Percentiles rank a stretch among this genome's conserved stretches.
These are phyloP conservation scores for Cygnus olor DNA, from an alignment of 2,797 vertebrate species.

Conservation along the genomic window DNA sequence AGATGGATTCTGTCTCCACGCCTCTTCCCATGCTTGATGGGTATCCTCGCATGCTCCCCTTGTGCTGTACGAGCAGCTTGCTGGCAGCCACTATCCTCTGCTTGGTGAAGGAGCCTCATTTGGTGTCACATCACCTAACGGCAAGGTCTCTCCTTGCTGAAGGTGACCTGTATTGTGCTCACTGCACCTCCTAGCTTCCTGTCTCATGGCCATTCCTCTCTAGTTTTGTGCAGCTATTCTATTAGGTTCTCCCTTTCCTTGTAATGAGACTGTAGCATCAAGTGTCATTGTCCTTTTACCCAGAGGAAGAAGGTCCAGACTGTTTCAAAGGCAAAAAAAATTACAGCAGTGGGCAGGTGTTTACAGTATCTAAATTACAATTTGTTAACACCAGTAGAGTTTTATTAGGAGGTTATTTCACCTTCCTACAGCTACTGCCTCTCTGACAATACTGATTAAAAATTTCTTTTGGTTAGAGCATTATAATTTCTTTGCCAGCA, in stretches of 20 bases:
- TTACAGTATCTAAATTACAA: constrained; percentile 20
- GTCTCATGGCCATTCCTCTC: background rate
- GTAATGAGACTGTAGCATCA: background rate
- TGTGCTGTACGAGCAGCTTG: background rate
- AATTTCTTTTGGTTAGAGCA: background rate
- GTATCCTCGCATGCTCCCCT: background rate
- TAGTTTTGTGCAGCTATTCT: background rate
- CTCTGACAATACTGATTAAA: constrained; percentile 33
- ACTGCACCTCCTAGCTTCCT: background rate
- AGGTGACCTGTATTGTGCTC: background rate
- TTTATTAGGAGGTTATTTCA: constrained; percentile 14
- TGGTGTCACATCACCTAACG: background rate
- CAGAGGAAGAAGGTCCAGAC: background rate
- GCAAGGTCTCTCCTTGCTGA: background rate
- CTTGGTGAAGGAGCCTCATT: background rate
- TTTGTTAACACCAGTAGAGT: constrained; percentile 3
- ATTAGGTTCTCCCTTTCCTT: background rate
- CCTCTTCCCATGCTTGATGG: background rate
- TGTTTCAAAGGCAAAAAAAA: background rate
- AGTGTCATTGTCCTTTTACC: background rate
- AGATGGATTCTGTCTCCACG: rapidly evolving
- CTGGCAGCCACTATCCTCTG: background rate
- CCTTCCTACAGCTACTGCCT: background rate
- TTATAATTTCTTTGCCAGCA: constrained; percentile 9
- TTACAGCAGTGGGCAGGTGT: constrained; percentile 3